Base-by-base conservation (phyloP, 2,113 vertebrate species). In the Rhabdornis inornatus region DNA sequence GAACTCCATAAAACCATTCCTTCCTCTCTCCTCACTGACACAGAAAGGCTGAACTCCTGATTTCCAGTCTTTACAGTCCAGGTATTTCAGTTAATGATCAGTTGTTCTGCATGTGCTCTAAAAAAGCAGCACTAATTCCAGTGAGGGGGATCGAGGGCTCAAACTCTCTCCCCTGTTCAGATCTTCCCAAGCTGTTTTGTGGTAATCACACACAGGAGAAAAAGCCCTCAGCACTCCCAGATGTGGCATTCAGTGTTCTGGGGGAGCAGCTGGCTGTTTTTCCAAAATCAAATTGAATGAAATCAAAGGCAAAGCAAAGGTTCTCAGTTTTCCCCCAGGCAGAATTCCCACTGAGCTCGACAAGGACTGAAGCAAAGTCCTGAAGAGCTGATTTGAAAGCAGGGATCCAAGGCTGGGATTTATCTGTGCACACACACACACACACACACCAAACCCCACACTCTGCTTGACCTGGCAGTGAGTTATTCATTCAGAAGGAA, bases 241-340 rank as follows among this genome's bases (percentile, higher is more conserved):
- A 53, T 22, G 87, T 69, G 83, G 39, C 28, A 61, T 42, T 83
- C 30, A 31, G 24, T 1, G 13, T 57, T 85, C 50, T 14, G 14
- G 57, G 21, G 33, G 18, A 92, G 95, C 91, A 95, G 89, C 64
- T 91, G 88, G 55, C 23, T 39, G n/a, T 76, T 93, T 79, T 10
- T 24, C 19, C 78, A 80, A 87, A 71, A 30, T 28, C 42, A 94
- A 66, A 74, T 22, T 47, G 78, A 89, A 90, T 42, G 65, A 85
- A 95, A 95, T 90, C 89, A 83, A 94, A 95, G 87, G 90, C 65
- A 80, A 53, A 22, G 70, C 6, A 2, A 91, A 91, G 59, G 59
- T 49, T 95, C 77, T 85, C 66, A 10, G 65, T 25, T 79, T 76
- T n/a, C 39, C 45, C 78, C 71, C 33, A 85, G 75, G 84, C 89